Percentiles rank a stretch among this genome's conserved stretches.
phyloP scores from a whole-genome alignment of 2,113 vertebrate genomes.

The Daboia siamensis region DNA sequence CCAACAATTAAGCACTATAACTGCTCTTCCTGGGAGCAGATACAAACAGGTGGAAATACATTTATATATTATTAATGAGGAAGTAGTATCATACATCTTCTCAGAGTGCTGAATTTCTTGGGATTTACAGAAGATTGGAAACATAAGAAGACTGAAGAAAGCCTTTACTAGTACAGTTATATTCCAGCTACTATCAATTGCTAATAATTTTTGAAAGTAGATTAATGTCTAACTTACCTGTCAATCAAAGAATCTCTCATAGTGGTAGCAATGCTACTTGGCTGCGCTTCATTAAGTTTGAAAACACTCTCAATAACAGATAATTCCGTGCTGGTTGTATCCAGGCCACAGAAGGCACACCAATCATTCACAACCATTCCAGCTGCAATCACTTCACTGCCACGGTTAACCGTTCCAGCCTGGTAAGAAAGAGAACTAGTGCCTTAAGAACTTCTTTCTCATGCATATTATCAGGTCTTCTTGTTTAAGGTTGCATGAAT shows the following conservation, averaged over 20 bases:
- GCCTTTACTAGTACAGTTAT: neutral
- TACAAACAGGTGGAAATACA: neutral
- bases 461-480: neutral
- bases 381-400: constrained; percentile 91
- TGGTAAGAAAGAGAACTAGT: constrained; percentile 46
- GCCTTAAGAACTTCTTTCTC: neutral
- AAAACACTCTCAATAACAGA: constrained; percentile 97
- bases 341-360: constrained; percentile 95
- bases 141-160: neutral
- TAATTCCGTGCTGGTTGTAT: constrained; percentile 95
- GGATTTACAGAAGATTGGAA: neutral
- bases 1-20: neutral
- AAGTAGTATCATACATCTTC: neutral
- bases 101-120: neutral
- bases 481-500: neutral
- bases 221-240: constrained; percentile 74
- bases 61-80: neutral
- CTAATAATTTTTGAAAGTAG: rapidly evolving
- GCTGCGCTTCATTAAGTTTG: constrained; percentile 84
- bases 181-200: rapidly evolving
- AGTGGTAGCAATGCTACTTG: constrained; percentile 89
- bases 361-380: constrained; percentile 98
- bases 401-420: constrained; percentile 95
- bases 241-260: constrained; percentile 97
- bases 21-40: neutral